A percentile compares a stretch with the other conserved stretches of the same genome.
Evolutionary conservation across 2,797 vertebrate species (phyloP).

Genomic region (Carapus acus): DNA sequence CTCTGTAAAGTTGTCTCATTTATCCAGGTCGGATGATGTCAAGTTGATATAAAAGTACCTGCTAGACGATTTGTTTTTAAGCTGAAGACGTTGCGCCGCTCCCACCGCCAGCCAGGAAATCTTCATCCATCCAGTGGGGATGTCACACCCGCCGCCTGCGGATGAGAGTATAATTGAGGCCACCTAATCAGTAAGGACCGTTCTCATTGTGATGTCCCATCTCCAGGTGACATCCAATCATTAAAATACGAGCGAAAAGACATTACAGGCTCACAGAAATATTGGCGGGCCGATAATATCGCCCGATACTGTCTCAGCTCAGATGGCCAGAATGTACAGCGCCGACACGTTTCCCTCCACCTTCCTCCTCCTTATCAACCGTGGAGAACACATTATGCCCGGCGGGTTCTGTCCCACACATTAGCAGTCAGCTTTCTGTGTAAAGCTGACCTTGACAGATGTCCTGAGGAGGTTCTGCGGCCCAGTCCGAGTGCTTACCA

Average conservation of each 20-base stretch:
- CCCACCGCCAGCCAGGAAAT: not conserved
- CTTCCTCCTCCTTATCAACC: too few species aligned
- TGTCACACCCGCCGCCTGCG: not conserved
- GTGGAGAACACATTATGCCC: too few species aligned
- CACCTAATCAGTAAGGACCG: conserved; percentile 12
- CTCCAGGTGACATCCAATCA: conserved; percentile 3
- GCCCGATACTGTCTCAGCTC: not conserved
- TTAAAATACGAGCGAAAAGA: conserved; percentile 15
- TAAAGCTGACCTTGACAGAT: not conserved
- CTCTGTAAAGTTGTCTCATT: conserved; percentile 1
- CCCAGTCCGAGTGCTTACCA: not conserved
- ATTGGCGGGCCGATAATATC: not conserved
- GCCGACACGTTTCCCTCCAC: too few species aligned
- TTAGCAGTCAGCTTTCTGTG: not conserved
- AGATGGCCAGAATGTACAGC: not conserved
- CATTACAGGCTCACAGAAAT: not conserved
- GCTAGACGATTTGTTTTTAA: not conserved
- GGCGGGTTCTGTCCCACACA: not conserved
- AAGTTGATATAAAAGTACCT: not conserved
- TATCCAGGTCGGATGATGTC: not conserved
- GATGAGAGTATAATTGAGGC: conserved; percentile 9
- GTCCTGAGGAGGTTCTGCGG: not conserved
- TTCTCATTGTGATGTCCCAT: conserved; percentile 22
- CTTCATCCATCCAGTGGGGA: conserved; percentile 4
- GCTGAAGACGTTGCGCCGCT: not conserved